These are phyloP conservation scores for Temnothorax unifasciatus DNA, from an alignment of 2,888 invertebrate species.

Conservation along the genomic window DNA sequence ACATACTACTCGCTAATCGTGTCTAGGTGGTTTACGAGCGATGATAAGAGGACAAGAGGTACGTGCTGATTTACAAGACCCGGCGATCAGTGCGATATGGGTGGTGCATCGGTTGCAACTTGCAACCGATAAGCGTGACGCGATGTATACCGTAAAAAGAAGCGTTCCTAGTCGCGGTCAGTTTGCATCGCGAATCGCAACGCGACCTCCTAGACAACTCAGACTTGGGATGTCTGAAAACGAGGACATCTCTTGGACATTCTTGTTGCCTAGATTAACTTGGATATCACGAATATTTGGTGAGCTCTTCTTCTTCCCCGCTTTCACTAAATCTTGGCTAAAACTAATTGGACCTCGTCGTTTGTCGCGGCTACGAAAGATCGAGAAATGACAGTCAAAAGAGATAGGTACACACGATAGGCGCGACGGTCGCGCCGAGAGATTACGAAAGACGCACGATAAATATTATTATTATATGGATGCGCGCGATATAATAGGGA, in stretches of 20 bases:
- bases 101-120: background rate
- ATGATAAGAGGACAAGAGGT: background rate
- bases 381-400: slow-evolving; percentile 27
- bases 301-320: slow-evolving; percentile 8
- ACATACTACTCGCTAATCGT: slow-evolving; percentile 34
- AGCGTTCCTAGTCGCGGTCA: slow-evolving; percentile 37
- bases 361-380: slow-evolving; percentile 42
- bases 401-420: background rate
- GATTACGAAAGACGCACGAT: slow-evolving; percentile 60
- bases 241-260: background rate
- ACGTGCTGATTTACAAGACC: background rate
- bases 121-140: slow-evolving; percentile 25
- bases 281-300: slow-evolving; percentile 66
- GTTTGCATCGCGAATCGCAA: background rate
- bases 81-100: background rate
- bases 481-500: slow-evolving; percentile 61
- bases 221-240: background rate
- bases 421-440: slow-evolving; percentile 52
- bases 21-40: slow-evolving; percentile 13
- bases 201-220: background rate
- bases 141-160: slow-evolving; percentile 57
- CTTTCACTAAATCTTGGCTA: slow-evolving; percentile 73
- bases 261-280: background rate
- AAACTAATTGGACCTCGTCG: slow-evolving; percentile 68
- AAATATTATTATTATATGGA: slow-evolving; percentile 66